Base-by-base conservation (phyloP, 2,113 vertebrate genomes). In the Zosterops borbonicus region DNA sequence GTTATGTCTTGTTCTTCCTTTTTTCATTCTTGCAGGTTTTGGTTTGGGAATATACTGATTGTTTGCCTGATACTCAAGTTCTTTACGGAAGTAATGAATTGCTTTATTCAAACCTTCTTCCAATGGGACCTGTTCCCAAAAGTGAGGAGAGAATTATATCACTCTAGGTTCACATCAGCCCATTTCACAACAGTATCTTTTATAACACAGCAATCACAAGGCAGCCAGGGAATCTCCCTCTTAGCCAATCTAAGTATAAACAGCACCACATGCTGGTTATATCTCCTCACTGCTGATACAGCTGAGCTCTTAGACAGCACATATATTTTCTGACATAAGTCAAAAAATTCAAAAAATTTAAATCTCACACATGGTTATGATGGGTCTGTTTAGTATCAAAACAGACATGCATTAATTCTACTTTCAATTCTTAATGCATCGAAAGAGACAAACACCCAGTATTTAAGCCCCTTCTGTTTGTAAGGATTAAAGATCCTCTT, bases 41-140 rank as follows among this genome's bases (percentile, higher is more conserved):
- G 99, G 99, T 97, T 99, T 99, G 94, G 99, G 99, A 97, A 99
- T 99, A 97, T 99, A 99, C 91, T 99, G 99, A 92, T 99, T 99
- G 95, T 99, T 99, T 11, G 99, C 99, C 96, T 99, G 99, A 97
- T 99, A 99, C 89, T 99, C 99, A 12, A 99, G 98, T 83, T 99
- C 99, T 95, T 99, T 98, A 71, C 98, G 99, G 98, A 99, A 99
- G 97, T 99, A 99, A 97, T 99, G 99, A 95, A 99, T 99, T 24
- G 99, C 99, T 98, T 99, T 99, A 95, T 99, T 99, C 94, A 99
- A 96, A 28, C 99, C 99, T 98, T 99, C 99, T 95, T 99, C 99
- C 98, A 99, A 81, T 0, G 99, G 99, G 42, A 99, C 99, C 99
- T 99, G 96, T 91, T 90, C 65, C 56, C 92, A 92, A 95, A 89